These are phyloP conservation scores for Nymphalis c-album DNA, from an alignment of 2,888 invertebrate species.

Conservation along the genomic window DNA sequence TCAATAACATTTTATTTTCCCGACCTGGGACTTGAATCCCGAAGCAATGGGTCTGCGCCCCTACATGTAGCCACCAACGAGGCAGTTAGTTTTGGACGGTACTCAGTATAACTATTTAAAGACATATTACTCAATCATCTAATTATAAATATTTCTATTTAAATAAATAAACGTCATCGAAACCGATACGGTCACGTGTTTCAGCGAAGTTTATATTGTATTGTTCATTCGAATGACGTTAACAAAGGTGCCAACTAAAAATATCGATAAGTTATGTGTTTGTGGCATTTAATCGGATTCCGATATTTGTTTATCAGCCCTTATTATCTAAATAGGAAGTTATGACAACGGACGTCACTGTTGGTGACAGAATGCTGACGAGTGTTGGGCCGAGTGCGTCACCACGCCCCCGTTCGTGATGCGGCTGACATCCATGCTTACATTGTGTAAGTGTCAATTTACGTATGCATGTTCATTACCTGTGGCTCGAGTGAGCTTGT, in stretches of 20 bases:
- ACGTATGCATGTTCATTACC: conserved; percentile 30
- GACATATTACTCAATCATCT: background rate
- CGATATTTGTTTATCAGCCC: conserved; percentile 56
- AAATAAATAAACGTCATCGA: conserved; percentile 30
- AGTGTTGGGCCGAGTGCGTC: conserved; percentile 59
- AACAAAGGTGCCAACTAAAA: conserved; percentile 49
- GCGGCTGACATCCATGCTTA: conserved; percentile 35
- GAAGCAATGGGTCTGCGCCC: no score
- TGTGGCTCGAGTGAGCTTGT: conserved; percentile 24
- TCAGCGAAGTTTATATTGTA: no score
- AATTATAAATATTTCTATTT: conserved; percentile 10
- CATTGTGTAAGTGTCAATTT: conserved; percentile 32
- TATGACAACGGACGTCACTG: conserved; percentile 63
- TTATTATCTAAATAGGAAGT: conserved; percentile 66
- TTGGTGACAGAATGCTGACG: conserved; percentile 47
- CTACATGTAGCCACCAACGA: no score
- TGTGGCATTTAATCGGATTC: conserved; percentile 45
- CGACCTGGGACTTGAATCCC: no score
- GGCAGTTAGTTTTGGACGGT: no score
- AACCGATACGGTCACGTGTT: conserved; percentile 41
- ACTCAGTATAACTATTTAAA: no score
- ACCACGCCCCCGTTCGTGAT: conserved; percentile 48
- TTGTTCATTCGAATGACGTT: conserved; percentile 44
- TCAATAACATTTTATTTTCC: no score
- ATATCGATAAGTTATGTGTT: conserved; percentile 53